Percentiles rank a stretch among this genome's conserved stretches.
phyloP scores from a whole-genome alignment of 2,113 vertebrate genomes.

The Cinclus cinclus region DNA sequence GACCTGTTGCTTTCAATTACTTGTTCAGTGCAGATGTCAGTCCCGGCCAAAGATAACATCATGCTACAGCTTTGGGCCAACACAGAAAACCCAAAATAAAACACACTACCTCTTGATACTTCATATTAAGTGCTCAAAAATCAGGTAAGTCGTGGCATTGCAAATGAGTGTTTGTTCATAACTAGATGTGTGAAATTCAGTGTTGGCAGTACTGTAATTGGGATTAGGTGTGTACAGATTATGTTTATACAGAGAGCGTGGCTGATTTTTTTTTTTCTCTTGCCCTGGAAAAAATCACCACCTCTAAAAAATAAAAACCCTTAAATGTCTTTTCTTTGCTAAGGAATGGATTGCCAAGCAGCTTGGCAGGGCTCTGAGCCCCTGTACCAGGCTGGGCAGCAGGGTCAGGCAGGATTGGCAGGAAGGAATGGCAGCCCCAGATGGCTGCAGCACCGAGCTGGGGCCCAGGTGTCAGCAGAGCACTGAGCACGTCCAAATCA shows the following conservation, averaged over 20 bases:
- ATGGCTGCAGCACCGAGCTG: constrained; percentile 32
- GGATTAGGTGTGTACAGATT: not conserved
- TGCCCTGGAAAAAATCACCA: not conserved
- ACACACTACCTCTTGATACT: not conserved
- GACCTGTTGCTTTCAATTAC: not conserved
- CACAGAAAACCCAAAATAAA: not conserved
- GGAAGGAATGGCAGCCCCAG: constrained; percentile 21
- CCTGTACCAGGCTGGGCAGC: constrained; percentile 4
- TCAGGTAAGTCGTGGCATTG: not conserved
- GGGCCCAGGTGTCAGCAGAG: constrained; percentile 24
- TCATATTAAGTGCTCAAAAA: not conserved
- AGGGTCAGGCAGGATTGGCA: constrained; percentile 1
- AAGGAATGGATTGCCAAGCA: not conserved
- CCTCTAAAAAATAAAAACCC: accelerated
- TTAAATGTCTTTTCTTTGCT: not conserved
- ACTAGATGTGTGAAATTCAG: not conserved
- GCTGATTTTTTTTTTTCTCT: not conserved
- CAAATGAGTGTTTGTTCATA: not conserved
- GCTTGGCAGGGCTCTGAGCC: not conserved
- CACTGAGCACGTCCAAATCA: not conserved
- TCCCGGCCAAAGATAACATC: not conserved
- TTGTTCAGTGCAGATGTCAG: not conserved
- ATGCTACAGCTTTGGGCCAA: not conserved
- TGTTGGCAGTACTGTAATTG: accelerated
- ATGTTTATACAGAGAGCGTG: not conserved